Evolutionary conservation across 2,888 invertebrate species (phyloP).

Genomic region (Lepas anatifera): DNA sequence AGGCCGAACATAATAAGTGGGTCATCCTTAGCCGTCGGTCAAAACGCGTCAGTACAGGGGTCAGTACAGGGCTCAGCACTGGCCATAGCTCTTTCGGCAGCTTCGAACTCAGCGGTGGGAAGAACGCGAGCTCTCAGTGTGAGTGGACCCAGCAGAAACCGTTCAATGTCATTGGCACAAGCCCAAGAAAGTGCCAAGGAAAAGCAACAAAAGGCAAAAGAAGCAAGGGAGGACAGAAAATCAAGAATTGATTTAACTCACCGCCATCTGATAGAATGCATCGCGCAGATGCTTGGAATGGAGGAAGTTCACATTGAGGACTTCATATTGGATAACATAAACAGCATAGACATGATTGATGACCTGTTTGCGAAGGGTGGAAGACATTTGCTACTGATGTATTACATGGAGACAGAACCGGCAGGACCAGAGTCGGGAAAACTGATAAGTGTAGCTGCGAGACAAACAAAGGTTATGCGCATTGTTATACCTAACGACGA

Average conservation of each 20-base stretch:
- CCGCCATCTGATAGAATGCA: background rate
- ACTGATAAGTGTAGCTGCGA: constrained; percentile 18
- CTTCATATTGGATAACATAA: constrained; percentile 54
- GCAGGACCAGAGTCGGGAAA: constrained; percentile 54
- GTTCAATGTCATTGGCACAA: background rate
- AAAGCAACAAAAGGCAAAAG: background rate
- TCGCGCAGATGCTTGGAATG: background rate
- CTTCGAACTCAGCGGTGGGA: background rate
- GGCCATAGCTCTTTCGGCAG: background rate
- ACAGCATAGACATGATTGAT: constrained; percentile 47
- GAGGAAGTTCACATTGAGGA: constrained; percentile 44
- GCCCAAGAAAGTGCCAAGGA: background rate
- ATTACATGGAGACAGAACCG: constrained; percentile 51
- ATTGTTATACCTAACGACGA: constrained; percentile 51
- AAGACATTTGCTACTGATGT: constrained; percentile 48
- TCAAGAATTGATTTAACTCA: background rate
- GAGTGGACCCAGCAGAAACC: background rate
- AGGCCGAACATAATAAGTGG: no score
- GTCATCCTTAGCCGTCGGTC: no score
- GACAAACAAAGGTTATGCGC: constrained; percentile 28
- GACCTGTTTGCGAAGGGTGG: constrained; percentile 50
- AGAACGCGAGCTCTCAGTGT: background rate
- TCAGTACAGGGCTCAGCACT: background rate
- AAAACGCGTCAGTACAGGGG: no score
- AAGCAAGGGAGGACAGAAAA: background rate